Evolutionary conservation across 2,113 vertebrate species (phyloP).

Genomic region (Silurus meridionalis): DNA sequence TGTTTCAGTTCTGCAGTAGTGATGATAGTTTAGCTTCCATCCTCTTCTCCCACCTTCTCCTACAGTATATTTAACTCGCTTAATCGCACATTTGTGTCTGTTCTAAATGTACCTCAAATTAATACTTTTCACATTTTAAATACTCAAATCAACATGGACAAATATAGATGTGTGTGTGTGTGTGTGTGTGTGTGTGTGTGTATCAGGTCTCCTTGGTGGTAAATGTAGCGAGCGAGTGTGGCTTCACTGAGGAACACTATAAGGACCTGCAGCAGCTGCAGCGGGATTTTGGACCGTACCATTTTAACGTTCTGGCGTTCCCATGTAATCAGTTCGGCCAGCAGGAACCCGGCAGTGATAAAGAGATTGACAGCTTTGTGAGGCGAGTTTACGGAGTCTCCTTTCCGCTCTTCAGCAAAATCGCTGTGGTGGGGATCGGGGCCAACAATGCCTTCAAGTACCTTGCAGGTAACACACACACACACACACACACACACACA

Average conservation of each 20-base stretch:
- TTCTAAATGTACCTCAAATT: too few species aligned
- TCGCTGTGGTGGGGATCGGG: conserved; percentile 80
- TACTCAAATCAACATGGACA: too few species aligned
- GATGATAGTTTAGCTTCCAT: too few species aligned
- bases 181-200: conserved; percentile 24
- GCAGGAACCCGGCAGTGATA: conserved; percentile 91
- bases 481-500: background rate
- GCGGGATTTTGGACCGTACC: conserved; percentile 84
- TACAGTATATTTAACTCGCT: too few species aligned
- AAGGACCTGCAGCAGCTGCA: conserved; percentile 88
- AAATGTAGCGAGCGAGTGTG: conserved; percentile 94
- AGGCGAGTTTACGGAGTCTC: conserved; percentile 83
- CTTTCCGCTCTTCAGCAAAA: conserved; percentile 96
- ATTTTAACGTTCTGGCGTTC: conserved; percentile 96
- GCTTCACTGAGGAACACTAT: conserved; percentile 92
- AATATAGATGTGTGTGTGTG: background rate
- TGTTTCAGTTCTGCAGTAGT: too few species aligned
- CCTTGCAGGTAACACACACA: conserved; percentile 73
- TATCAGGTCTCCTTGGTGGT: conserved; percentile 89
- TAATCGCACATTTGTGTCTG: too few species aligned
- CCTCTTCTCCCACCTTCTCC: too few species aligned
- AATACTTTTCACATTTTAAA: too few species aligned
- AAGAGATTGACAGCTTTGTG: conserved; percentile 90
- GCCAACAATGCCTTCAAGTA: conserved; percentile 91
- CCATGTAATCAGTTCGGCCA: conserved; percentile 98